A percentile compares a stretch with the other conserved stretches of the same genome.
These are phyloP conservation scores for Argyra leucocephala DNA, from an alignment of 2,888 invertebrate genomes.

Conservation along the genomic window DNA sequence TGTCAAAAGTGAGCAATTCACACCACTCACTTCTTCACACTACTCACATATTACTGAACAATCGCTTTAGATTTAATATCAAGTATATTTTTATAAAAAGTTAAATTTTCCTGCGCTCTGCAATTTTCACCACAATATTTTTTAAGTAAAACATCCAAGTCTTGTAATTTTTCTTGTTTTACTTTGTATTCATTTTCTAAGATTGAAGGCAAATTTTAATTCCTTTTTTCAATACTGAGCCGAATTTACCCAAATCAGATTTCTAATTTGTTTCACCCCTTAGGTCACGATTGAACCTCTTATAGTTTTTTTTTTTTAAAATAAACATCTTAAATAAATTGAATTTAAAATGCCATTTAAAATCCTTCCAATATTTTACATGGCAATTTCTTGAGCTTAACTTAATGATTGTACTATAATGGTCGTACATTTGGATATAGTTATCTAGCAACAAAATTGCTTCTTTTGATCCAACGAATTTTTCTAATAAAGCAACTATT, in stretches of 20 bases:
- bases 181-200: no score
- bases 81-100: no score
- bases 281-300: neutral
- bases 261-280: neutral
- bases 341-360: constrained; percentile 14
- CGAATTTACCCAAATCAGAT: neutral
- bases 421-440: constrained; percentile 24
- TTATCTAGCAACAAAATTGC: constrained; percentile 24
- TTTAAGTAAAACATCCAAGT: no score
- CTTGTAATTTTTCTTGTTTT: no score
- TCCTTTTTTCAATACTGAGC: neutral
- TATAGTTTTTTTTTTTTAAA: neutral
- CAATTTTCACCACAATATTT: no score
- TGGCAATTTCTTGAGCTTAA: constrained; percentile 13
- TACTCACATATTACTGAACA: no score
- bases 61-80: no score
- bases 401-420: constrained; percentile 13
- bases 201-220: no score
- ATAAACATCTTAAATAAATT: no score
- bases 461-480: constrained; percentile 23
- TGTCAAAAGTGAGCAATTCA: no score
- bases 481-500: constrained; percentile 28
- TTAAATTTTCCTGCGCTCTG: no score
- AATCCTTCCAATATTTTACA: constrained; percentile 10
- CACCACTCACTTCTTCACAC: no score